Conservation (phyloP, 2,888 invertebrate species). For the Noctuana brunneofusca region DNA sequence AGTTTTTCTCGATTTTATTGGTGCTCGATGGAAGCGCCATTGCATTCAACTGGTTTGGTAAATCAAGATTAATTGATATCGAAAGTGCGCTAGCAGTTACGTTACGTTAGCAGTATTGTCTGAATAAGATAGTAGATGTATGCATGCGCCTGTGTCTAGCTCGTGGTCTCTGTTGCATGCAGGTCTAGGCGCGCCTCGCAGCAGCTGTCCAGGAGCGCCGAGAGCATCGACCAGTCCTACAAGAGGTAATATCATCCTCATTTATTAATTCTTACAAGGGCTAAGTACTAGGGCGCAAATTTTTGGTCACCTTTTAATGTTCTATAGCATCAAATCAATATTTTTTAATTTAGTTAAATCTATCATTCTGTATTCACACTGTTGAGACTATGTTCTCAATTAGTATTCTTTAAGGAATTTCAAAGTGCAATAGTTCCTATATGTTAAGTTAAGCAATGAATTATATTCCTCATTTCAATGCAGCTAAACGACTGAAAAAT, state of each 20-base stretch:
- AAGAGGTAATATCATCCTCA: constrained; percentile 77
- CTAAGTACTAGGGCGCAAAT: constrained; percentile 17
- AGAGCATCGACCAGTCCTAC: constrained; percentile 84
- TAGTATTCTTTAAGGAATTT: too few relatives aligned
- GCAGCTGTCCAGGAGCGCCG: constrained; percentile 88
- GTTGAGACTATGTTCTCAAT: too few relatives aligned
- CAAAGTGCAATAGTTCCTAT: too few relatives aligned
- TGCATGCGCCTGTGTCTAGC: constrained; percentile 79
- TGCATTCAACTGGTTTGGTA: background rate
- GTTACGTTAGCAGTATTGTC: constrained; percentile 7
- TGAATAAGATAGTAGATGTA: constrained; percentile 46
- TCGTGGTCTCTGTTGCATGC: constrained; percentile 83
- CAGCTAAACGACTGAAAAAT: too few relatives aligned
- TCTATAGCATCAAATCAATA: background rate
- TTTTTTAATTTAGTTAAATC: background rate
- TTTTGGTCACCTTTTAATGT: background rate
- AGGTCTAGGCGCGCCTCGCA: constrained; percentile 95
- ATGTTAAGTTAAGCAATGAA: too few relatives aligned
- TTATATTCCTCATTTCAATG: too few relatives aligned
- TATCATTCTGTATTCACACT: background rate
- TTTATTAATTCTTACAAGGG: background rate
- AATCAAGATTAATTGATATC: background rate
- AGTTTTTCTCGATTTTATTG: too few relatives aligned
- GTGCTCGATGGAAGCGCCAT: background rate
- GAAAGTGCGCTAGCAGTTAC: too few relatives aligned